Evolutionary conservation across 2,888 invertebrate genomes (phyloP).

Genomic region (Cepaea hortensis): DNA sequence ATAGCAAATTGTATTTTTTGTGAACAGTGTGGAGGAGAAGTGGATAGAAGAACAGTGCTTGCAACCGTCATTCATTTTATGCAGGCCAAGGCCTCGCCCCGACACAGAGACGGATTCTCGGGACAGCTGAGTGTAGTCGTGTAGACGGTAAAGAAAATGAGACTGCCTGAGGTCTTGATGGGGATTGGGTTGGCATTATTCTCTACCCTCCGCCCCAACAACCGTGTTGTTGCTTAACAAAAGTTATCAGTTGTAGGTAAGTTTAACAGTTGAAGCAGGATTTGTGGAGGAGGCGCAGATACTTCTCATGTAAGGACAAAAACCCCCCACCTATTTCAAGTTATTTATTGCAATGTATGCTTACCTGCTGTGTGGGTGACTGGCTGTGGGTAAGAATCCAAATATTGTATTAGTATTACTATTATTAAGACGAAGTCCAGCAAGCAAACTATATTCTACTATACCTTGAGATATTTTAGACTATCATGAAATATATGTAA

Average conservation of each 20-base stretch:
- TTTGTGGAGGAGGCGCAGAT: background rate
- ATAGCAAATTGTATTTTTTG: background rate
- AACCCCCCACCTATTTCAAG: background rate
- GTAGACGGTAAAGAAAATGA: constrained; percentile 24
- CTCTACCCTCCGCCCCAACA: background rate
- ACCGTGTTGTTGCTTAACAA: background rate
- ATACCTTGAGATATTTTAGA: too few relatives aligned
- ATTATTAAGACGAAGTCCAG: too few relatives aligned
- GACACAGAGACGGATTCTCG: constrained; percentile 14
- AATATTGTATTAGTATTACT: too few relatives aligned
- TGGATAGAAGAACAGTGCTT: constrained; percentile 5
- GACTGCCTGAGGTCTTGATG: constrained; percentile 13
- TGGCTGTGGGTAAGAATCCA: too few relatives aligned
- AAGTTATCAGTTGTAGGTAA: background rate
- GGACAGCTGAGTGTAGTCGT: background rate
- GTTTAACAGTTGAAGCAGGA: background rate
- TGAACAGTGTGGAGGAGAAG: background rate
- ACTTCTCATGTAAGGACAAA: constrained; percentile 17
- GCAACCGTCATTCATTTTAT: constrained; percentile 22
- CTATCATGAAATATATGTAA: too few relatives aligned
- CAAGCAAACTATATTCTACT: too few relatives aligned
- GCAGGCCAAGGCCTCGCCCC: constrained; percentile 39
- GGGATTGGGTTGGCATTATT: constrained; percentile 4
- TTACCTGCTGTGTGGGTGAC: background rate
- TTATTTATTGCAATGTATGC: too few relatives aligned